Evolutionary conservation across 2,797 vertebrate species (phyloP).

Genomic region (Knipowitschia caucasica): DNA sequence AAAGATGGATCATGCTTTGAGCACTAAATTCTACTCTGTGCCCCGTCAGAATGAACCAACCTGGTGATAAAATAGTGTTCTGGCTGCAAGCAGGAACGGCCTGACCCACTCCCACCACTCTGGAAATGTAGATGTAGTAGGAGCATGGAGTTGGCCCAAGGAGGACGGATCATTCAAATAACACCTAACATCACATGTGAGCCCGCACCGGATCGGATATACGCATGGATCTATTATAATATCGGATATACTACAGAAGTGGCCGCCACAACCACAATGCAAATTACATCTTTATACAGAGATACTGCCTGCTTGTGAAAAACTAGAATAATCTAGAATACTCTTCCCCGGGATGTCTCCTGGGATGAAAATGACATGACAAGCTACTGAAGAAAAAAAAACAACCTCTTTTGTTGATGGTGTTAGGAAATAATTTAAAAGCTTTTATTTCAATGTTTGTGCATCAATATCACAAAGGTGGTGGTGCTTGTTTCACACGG

Average conservation of each 20-base stretch:
- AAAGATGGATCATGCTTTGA: slow-evolving; percentile 66
- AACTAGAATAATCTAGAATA: no score
- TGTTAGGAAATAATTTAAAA: no score
- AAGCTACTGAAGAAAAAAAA: no score
- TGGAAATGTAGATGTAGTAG: slow-evolving; percentile 34
- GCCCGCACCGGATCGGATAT: slow-evolving; percentile 10
- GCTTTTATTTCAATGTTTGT: no score
- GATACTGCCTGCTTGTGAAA: slow-evolving; percentile 8
- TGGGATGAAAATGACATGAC: no score
- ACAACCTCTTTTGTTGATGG: no score
- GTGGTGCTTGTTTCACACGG: no score
- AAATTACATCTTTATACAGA: slow-evolving; percentile 5
- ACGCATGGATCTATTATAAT: no score
- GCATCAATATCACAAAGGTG: no score
- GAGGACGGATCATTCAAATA: slow-evolving; percentile 44
- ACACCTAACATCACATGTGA: slow-evolving; percentile 43
- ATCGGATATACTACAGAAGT: neutral
- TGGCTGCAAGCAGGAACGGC: slow-evolving; percentile 44
- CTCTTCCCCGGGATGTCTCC: no score
- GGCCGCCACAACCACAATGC: slow-evolving; percentile 1
- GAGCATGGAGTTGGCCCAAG: slow-evolving; percentile 31
- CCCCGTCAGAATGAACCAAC: slow-evolving; percentile 39
- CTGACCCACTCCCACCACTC: slow-evolving; percentile 42
- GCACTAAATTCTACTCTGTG: slow-evolving; percentile 61
- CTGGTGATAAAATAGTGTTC: slow-evolving; percentile 64